Evolutionary conservation across 2,113 vertebrate genomes (phyloP).

Genomic region (Chrysochloris asiatica): DNA sequence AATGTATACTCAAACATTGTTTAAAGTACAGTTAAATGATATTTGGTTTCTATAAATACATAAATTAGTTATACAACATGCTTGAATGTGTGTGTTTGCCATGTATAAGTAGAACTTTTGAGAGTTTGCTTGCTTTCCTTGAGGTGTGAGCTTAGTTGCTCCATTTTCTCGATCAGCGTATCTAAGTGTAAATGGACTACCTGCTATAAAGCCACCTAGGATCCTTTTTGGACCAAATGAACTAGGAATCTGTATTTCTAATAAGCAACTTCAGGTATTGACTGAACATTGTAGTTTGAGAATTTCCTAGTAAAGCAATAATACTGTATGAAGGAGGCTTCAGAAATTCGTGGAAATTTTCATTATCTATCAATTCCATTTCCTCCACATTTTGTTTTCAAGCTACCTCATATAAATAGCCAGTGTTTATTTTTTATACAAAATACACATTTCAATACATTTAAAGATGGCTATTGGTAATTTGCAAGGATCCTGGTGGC

Average conservation of each 20-base stretch:
- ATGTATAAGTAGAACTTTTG: background rate
- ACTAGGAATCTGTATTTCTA: background rate
- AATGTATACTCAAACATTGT: background rate
- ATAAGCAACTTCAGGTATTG: background rate
- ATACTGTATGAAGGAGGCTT: background rate
- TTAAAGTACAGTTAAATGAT: background rate
- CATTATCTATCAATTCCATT: no score
- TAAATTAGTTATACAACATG: background rate
- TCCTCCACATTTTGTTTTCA: no score
- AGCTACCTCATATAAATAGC: background rate
- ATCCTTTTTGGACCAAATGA: slow-evolving; percentile 10
- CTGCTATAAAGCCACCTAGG: background rate
- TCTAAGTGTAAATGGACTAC: background rate
- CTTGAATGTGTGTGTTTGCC: background rate
- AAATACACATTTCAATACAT: background rate
- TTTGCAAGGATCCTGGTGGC: no score
- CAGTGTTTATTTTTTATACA: background rate
- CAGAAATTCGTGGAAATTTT: no score
- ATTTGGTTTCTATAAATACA: background rate
- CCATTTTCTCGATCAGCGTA: background rate
- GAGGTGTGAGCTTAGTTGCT: background rate
- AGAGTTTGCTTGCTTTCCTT: background rate
- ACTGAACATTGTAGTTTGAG: slow-evolving; percentile 25
- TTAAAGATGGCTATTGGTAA: background rate
- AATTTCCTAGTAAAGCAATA: background rate